Evolutionary conservation across 1,140 invertebrate species (phyloP), one percentile per base, ranked within the genome.

Genomic region (Pogonognathellus flavescens): DNA sequence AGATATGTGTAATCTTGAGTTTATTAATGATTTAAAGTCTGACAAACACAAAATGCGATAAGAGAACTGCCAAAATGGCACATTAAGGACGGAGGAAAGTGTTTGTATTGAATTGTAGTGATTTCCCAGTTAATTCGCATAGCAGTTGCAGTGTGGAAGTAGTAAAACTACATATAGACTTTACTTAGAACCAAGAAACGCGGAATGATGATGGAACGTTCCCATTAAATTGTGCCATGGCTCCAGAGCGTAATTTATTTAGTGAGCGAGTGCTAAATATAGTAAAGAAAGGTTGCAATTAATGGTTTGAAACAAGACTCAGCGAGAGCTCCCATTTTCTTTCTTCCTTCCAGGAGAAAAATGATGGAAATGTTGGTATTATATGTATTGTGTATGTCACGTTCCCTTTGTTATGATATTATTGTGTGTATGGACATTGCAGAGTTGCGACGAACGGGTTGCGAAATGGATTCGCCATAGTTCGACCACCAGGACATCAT

Each of bases 401-500:
- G 83, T 7, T 49, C 11, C 0, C 13, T 25, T 22, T 13, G 3
- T 81, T 22, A 53, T 80, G 52, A 70, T 72, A 49, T 66, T 49
- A 18, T n/a, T 76, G 31, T n/a, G 16, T 16, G 41, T 82, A 18
- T 84, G 16, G 55, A 60, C 53, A 20, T 80, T 59, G 31, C 53
- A 88, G 87, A 91, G 92, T 95, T 80, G 95, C 94, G 84, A 93
- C 93, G 85, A 95, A 95, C 41, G 95, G 87, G 20, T 82, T 88
- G 25, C 83, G 59, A 90, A 99, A 98, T 92, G 98, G 98, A 16
- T 98, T 99, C 90, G 98, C 98, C 11, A 95, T 99, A 55, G 98
- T 99, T 11, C 93, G 99, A 87, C 98, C 98, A 14, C 70, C 86
- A 59, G 99, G 98, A 6, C 98, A 99, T 92, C 99, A 99, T 91